Evolutionary conservation across 2,113 vertebrate genomes (phyloP), one percentile per base, ranked within the genome.

Genomic region (Ameiurus melas): DNA sequence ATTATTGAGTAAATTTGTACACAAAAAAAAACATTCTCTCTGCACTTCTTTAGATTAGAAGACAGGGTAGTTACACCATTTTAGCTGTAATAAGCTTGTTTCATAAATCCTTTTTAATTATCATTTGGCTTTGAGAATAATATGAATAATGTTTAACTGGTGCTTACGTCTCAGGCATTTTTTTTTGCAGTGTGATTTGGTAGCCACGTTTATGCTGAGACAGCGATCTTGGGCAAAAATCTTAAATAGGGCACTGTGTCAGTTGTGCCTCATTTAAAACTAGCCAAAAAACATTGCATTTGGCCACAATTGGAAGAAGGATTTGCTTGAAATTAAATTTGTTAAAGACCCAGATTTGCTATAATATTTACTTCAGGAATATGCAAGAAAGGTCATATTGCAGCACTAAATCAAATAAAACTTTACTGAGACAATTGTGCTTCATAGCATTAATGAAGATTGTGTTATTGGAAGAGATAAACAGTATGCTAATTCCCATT

Each of bases 91-190:
- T 73, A 20, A 58, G 53, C n/a, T 81, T 82, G 3, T n/a, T 71
- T 87, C 5, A 9, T 79, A 64, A 19, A 5, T 77, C 14, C 12
- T 62, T 83, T 47, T 60, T 73, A 81, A 86, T 87, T 20, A 57
- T 43, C 20, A 39, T n/a, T 68, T 22, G 36, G 60, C n/a, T 57
- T 33, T 81, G 12, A 55, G 9, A 43, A 82, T 57, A 14, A 25
- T 30, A 85, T 27, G 12, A 17, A n/a, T 70, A 13, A 51, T 5
- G 19, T 57, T 51, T 71, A 71, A 87, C 64, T 82, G 22, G 22
- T 20, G 51, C 55, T 87, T 57, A 19, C 60, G 12, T 87, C 64
- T 81, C 62, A 70, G 30, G 43, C 43, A 39, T 73, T 20, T 2
- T 43, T 43, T 19, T n/a, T 33, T 68, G 20, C 79, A 58, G 36